Percentiles rank a stretch among this genome's conserved stretches.
phyloP scores from a whole-genome alignment of 2,888 invertebrate genomes.

The Melinaea menophilus region DNA sequence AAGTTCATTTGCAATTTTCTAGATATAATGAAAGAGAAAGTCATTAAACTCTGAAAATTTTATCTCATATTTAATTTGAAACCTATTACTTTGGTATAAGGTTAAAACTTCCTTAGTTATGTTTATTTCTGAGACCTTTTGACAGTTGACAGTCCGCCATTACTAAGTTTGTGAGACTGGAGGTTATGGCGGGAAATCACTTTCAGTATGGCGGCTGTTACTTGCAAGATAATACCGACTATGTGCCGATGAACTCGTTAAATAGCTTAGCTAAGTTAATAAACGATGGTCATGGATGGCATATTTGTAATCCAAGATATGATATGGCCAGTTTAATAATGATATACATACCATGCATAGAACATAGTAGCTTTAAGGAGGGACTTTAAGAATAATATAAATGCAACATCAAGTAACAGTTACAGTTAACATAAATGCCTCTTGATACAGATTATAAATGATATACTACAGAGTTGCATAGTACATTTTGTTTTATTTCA shows the following conservation, averaged over 20 bases:
- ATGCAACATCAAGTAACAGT: too few species aligned
- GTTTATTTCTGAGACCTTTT: conserved; percentile 9
- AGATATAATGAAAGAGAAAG: conserved; percentile 10
- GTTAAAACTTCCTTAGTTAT: conserved; percentile 9
- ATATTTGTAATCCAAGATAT: too few species aligned
- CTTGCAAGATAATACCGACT: conserved; percentile 2
- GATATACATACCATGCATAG: too few species aligned
- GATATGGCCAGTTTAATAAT: background rate
- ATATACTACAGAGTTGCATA: too few species aligned
- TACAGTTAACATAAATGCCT: too few species aligned
- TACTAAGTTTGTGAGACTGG: conserved; percentile 23
- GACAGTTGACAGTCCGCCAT: conserved; percentile 11
- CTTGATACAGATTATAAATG: too few species aligned
- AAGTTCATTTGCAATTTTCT: conserved; percentile 9
- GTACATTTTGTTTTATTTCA: too few species aligned
- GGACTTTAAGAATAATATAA: too few species aligned
- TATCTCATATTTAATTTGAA: background rate
- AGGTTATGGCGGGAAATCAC: conserved; percentile 18
- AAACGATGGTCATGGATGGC: background rate
- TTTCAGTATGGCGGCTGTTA: conserved; percentile 12
- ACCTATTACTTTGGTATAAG: conserved; percentile 3
- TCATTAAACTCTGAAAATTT: conserved; percentile 15
- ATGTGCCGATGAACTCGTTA: background rate
- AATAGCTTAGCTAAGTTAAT: conserved; percentile 1
- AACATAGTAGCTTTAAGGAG: too few species aligned